Conservation (phyloP, 1,140 invertebrate genomes). For the Drosophila neocordata region DNA sequence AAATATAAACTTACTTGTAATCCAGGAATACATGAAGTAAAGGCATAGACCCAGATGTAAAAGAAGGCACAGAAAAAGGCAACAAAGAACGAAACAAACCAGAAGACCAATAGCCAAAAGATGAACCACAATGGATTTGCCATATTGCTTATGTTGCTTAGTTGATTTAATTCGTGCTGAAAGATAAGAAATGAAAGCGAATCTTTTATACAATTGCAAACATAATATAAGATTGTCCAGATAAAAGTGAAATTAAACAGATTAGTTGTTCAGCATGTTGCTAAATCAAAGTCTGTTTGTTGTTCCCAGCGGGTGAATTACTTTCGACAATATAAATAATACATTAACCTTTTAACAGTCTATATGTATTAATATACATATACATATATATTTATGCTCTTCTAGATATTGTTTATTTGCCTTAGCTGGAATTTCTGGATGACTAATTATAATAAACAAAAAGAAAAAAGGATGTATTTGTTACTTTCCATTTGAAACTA, state of each 20-base stretch:
- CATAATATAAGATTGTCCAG: neutral
- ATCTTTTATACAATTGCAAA: constrained; percentile 14
- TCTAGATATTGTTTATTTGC: neutral
- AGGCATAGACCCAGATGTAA: constrained; percentile 89
- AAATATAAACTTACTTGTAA: constrained; percentile 83
- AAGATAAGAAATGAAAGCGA: constrained; percentile 56
- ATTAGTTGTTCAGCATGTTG: neutral
- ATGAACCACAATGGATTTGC: constrained; percentile 87
- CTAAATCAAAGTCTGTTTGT: neutral
- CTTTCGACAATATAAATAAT: neutral
- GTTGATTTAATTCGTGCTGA: constrained; percentile 28
- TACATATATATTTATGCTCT: neutral
- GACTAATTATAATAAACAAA: neutral
- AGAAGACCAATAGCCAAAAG: constrained; percentile 91
- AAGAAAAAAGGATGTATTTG: neutral
- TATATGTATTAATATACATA: neutral
- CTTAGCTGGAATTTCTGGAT: neutral
- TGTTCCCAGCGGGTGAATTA: neutral
- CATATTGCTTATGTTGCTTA: constrained; percentile 68
- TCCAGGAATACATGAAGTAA: constrained; percentile 88
- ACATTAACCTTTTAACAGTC: neutral
- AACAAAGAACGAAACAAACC: constrained; percentile 89
- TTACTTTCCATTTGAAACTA: neutral
- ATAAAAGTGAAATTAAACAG: neutral
- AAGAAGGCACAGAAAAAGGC: constrained; percentile 89